Evolutionary conservation across 2,888 invertebrate genomes (phyloP).

Genomic region (Diachrysia chrysitis): DNA sequence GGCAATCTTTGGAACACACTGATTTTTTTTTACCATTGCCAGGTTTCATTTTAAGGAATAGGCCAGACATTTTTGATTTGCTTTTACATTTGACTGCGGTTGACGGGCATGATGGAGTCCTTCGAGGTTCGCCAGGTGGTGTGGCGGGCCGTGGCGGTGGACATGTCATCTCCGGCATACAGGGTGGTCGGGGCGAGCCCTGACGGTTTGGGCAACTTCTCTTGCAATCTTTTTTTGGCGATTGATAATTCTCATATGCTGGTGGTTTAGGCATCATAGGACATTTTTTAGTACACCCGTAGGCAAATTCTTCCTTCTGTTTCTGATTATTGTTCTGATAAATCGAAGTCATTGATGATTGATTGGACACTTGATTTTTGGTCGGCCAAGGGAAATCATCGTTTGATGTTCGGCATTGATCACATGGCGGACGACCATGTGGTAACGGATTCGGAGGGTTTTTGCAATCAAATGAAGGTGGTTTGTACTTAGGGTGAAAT

Average conservation of each 20-base stretch:
- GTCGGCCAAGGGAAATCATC: slow-evolving; percentile 38
- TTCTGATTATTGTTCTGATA: neutral
- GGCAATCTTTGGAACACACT: slow-evolving; percentile 58
- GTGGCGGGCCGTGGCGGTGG: slow-evolving; percentile 16
- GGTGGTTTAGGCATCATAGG: slow-evolving; percentile 39
- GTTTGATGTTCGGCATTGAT: slow-evolving; percentile 7
- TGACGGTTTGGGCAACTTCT: slow-evolving; percentile 51
- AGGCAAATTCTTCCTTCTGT: neutral
- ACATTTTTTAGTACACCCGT: slow-evolving; percentile 26
- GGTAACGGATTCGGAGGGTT: neutral
- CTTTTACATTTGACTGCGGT: slow-evolving; percentile 4
- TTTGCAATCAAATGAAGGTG: neutral
- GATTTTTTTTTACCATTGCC: slow-evolving; percentile 37
- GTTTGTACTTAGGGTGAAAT: slow-evolving; percentile 3
- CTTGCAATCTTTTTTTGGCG: slow-evolving; percentile 53
- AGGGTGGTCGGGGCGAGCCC: slow-evolving; percentile 22
- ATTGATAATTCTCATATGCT: slow-evolving; percentile 45
- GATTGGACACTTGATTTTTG: slow-evolving; percentile 38
- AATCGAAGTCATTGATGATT: slow-evolving; percentile 28
- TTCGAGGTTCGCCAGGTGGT: slow-evolving; percentile 8
- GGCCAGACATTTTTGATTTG: slow-evolving; percentile 58
- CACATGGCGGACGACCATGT: neutral
- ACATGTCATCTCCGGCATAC: slow-evolving; percentile 41
- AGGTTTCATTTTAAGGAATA: slow-evolving; percentile 68
- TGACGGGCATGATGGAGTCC: slow-evolving; percentile 20